phyloP scores from a whole-genome alignment of 2,113 vertebrate genomes.

The Dermatemys mawii region DNA sequence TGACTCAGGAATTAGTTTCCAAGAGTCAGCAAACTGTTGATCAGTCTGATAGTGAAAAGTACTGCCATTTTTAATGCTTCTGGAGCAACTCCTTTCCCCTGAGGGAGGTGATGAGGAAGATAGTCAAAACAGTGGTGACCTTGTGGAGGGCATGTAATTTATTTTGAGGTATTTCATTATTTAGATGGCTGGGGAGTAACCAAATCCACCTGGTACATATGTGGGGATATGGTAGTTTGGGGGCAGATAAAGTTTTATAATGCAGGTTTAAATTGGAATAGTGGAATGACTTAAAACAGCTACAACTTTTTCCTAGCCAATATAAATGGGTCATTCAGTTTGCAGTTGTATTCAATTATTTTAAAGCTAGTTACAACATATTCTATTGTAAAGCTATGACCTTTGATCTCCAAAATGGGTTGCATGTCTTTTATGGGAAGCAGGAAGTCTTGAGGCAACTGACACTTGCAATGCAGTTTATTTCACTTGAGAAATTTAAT shows the following conservation, averaged over 20 bases:
- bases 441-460: slow-evolving; percentile 69
- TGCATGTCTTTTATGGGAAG: slow-evolving; percentile 76
- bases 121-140: slow-evolving; percentile 23
- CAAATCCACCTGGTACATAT: slow-evolving; percentile 61
- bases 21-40: not conserved
- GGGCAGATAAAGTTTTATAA: slow-evolving; percentile 71
- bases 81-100: not conserved
- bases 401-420: slow-evolving; percentile 64
- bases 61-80: not conserved
- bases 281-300: slow-evolving; percentile 67
- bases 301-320: slow-evolving; percentile 55
- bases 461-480: slow-evolving; percentile 69
- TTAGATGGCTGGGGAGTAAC: slow-evolving; percentile 56
- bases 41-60: not conserved
- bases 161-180: slow-evolving; percentile 54
- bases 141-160: slow-evolving; percentile 42
- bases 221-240: slow-evolving; percentile 51
- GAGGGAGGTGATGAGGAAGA: not conserved
- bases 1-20: not conserved
- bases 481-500: slow-evolving; percentile 77
- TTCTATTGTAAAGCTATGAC: slow-evolving; percentile 72
- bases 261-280: slow-evolving; percentile 68
- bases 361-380: slow-evolving; percentile 74
- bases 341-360: slow-evolving; percentile 73
- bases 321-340: slow-evolving; percentile 67